Evolutionary conservation across 1,140 invertebrate species (phyloP).

Genomic region (Prorops nasuta): DNA sequence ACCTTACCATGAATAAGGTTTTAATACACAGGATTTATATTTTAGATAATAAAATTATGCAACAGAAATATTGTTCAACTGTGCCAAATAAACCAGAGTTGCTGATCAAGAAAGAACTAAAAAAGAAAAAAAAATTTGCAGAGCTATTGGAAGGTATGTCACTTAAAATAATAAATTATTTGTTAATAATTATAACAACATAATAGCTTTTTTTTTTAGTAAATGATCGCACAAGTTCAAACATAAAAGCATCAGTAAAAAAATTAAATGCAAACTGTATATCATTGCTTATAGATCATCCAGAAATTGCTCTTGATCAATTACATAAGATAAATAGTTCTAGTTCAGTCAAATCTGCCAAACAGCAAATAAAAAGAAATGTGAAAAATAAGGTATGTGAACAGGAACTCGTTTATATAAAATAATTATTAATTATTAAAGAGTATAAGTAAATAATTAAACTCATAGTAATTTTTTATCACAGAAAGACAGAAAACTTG

Average conservation of each 20-base stretch:
- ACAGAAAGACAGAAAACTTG: no score
- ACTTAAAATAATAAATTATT: conserved; percentile 11
- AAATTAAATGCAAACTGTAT: conserved; percentile 65
- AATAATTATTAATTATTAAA: no score
- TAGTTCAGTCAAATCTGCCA: conserved; percentile 30
- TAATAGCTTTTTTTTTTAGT: conserved; percentile 51
- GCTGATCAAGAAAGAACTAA: conserved; percentile 37
- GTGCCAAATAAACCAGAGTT: no score
- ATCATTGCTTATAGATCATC: conserved; percentile 61
- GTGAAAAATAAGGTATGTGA: neutral
- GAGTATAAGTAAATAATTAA: conserved; percentile 7
- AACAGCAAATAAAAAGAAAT: neutral
- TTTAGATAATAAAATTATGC: conserved; percentile 32
- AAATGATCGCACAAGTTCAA: conserved; percentile 59
- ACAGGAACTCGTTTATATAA: neutral
- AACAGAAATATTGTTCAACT: no score
- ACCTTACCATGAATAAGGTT: conserved; percentile 22
- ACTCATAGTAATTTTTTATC: neutral
- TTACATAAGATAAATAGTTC: conserved; percentile 51
- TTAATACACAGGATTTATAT: conserved; percentile 14
- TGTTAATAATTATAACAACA: conserved; percentile 18
- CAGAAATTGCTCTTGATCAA: conserved; percentile 59
- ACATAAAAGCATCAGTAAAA: conserved; percentile 64
- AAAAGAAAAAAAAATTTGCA: conserved; percentile 48
- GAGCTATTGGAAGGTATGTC: conserved; percentile 58